Conservation (phyloP, 2,888 invertebrate species). For the Callinectes sapidus region DNA sequence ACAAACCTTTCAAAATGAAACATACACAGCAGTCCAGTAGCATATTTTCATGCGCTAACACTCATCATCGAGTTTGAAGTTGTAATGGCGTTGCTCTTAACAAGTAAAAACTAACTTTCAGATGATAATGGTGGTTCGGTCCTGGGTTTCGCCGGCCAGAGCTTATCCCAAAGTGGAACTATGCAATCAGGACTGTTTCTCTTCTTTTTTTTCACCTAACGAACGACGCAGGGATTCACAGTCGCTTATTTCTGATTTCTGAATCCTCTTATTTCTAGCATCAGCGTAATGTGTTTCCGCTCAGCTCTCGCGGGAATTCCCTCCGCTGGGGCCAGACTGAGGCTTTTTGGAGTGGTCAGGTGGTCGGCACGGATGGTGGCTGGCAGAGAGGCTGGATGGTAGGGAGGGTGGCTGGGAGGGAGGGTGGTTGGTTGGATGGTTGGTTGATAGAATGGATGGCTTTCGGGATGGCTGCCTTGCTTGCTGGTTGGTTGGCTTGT, state of each 20-base stretch:
- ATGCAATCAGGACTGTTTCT: slow-evolving; percentile 18
- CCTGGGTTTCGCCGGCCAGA: not conserved
- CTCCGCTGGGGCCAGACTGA: not conserved
- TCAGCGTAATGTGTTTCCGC: slow-evolving; percentile 32
- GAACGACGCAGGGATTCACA: slow-evolving; percentile 2
- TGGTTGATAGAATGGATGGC: not conserved
- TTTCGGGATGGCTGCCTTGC: too few relatives aligned
- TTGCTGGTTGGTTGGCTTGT: not conserved
- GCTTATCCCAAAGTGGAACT: not conserved
- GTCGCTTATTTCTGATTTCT: slow-evolving; percentile 28
- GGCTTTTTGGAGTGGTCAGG: not conserved
- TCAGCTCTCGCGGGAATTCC: not conserved
- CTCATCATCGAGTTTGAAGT: not conserved
- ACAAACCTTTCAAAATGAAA: too few relatives aligned
- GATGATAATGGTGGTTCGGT: not conserved
- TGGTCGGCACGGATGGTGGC: not conserved
- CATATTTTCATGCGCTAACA: not conserved
- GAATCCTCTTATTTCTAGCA: slow-evolving; percentile 27
- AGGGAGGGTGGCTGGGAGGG: not conserved
- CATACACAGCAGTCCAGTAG: not conserved
- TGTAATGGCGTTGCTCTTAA: not conserved
- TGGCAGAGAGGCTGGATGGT: not conserved
- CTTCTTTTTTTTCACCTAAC: not conserved
- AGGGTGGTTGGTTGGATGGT: not conserved
- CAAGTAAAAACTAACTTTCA: not conserved